Evolutionary conservation across 2,113 vertebrate genomes (phyloP).

Genomic region (Halichoeres trimaculatus): DNA sequence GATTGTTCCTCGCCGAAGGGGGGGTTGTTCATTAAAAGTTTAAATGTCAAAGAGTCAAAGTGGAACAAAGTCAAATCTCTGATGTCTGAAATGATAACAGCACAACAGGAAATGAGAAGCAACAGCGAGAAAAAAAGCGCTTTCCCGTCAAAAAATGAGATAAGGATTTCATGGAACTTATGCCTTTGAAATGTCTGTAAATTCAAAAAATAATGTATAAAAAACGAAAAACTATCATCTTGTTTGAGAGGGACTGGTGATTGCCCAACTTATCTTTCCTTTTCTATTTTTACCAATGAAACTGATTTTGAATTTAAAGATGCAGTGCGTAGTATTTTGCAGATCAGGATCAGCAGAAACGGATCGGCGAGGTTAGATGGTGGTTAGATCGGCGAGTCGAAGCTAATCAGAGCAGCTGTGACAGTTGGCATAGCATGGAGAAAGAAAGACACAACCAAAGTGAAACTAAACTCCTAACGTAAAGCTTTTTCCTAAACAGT

Average conservation of each 20-base stretch:
- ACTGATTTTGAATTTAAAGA: neutral
- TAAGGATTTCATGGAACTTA: neutral
- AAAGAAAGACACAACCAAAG: no score
- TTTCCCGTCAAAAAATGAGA: neutral
- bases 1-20: constrained; percentile 12
- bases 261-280: neutral
- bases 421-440: no score
- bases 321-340: neutral
- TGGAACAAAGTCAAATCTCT: constrained; percentile 26
- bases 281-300: neutral
- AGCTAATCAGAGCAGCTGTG: no score
- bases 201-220: no score
- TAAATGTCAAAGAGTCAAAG: constrained; percentile 52
- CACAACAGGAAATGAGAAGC: constrained; percentile 10
- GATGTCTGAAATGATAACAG: constrained; percentile 10
- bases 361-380: no score
- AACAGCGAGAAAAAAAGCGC: neutral
- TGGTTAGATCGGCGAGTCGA: no score
- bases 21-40: constrained; percentile 57
- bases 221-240: no score
- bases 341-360: neutral
- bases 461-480: no score
- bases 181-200: no score
- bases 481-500: no score
- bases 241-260: neutral